phyloP scores from a whole-genome alignment of 1,140 invertebrate species.

The Drosophila ficusphila region DNA sequence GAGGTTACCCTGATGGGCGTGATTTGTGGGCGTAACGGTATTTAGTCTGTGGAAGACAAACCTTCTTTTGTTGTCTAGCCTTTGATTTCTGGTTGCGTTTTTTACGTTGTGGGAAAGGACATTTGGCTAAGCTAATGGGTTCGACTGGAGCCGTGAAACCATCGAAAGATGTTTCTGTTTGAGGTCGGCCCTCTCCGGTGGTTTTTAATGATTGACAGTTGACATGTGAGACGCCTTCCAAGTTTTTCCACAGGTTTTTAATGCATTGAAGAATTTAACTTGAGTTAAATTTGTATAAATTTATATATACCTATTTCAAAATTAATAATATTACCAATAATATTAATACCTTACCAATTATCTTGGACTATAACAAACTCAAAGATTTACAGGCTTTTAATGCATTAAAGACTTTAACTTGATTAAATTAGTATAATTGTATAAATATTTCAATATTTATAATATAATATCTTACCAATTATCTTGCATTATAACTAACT shows the following conservation, averaged over 20 bases:
- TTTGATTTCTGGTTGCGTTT: constrained; percentile 54
- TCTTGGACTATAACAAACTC: no score
- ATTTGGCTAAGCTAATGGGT: constrained; percentile 65
- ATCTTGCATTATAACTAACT: neutral
- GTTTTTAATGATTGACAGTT: constrained; percentile 9
- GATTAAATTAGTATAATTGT: no score
- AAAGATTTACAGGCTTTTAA: no score
- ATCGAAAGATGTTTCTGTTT: constrained; percentile 15
- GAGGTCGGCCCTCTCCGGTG: neutral
- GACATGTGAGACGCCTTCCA: neutral
- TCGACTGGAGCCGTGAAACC: constrained; percentile 26
- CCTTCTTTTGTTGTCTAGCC: constrained; percentile 76
- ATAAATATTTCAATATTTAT: no score
- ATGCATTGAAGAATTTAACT: no score
- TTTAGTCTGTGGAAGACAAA: constrained; percentile 56
- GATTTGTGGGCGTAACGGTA: constrained; percentile 78
- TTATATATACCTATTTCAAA: no score
- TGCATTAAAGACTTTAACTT: no score
- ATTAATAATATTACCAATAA: no score
- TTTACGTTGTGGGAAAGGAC: constrained; percentile 46
- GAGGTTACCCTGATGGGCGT: constrained; percentile 67
- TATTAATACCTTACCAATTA: no score
- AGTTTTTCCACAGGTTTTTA: no score
- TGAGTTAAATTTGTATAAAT: no score
- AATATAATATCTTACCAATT: no score